These are phyloP conservation scores for Thunnus thynnus DNA, from an alignment of 2,113 vertebrate species.

Conservation along the genomic window DNA sequence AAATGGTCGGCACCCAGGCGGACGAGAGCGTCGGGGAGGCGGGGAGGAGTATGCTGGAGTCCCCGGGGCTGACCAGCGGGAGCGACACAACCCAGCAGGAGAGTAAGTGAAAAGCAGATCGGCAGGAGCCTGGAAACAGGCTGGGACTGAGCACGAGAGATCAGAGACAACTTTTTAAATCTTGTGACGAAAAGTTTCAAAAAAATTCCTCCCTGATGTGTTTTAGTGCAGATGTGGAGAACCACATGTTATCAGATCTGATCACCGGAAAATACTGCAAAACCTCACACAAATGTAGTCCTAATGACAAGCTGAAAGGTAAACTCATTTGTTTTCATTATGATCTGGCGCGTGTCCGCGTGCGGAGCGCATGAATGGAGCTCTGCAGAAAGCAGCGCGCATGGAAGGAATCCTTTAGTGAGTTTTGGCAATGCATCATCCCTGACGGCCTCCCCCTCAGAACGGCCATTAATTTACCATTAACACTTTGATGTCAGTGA, in stretches of 20 bases:
- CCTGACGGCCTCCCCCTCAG: slow-evolving; percentile 51
- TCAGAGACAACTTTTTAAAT: neutral
- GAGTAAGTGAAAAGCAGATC: slow-evolving; percentile 88
- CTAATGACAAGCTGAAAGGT: slow-evolving; percentile 18
- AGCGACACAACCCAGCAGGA: slow-evolving; percentile 98
- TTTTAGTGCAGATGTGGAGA: slow-evolving; percentile 2
- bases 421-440: slow-evolving; percentile 62
- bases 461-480: slow-evolving; percentile 71
- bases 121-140: neutral
- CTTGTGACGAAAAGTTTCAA: no score
- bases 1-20: slow-evolving; percentile 92
- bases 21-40: slow-evolving; percentile 93
- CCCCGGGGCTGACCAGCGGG: slow-evolving; percentile 96
- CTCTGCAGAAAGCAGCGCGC: slow-evolving; percentile 29
- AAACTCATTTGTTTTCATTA: slow-evolving; percentile 51
- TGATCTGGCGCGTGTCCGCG: slow-evolving; percentile 32
- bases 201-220: neutral
- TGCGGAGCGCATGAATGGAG: slow-evolving; percentile 47
- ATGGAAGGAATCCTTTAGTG: slow-evolving; percentile 58
- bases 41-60: slow-evolving; percentile 94
- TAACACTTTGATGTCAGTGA: slow-evolving; percentile 72
- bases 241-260: neutral
- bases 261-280: neutral
- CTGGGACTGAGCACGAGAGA: neutral
- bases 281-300: neutral